Conservation (phyloP, 2,888 invertebrate genomes). For the Sabellastarte sp. region DNA sequence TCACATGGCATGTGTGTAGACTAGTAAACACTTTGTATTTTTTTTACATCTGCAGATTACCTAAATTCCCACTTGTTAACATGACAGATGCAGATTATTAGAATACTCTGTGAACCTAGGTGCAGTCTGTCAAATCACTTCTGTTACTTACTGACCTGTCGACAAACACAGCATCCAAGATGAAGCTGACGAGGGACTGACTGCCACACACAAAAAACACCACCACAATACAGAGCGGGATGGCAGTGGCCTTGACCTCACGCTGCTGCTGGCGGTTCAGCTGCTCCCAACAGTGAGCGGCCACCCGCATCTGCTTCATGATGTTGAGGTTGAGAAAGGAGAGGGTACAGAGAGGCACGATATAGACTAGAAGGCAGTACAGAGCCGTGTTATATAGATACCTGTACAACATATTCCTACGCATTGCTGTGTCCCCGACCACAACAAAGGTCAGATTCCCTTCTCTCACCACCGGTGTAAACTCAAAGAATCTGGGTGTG, state of each 20-base stretch:
- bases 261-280: conserved; percentile 44
- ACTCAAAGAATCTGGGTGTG: conserved; percentile 47
- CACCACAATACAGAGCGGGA: conserved; percentile 50
- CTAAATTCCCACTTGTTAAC: too few relatives aligned
- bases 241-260: conserved; percentile 51
- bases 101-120: too few relatives aligned
- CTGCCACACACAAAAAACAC: conserved; percentile 50
- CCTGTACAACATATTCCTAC: conserved; percentile 25
- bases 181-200: conserved; percentile 29
- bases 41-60: too few relatives aligned
- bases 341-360: conserved; percentile 44
- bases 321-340: conserved; percentile 46
- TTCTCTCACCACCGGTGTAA: conserved; percentile 18
- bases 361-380: conserved; percentile 38
- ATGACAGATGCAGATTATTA: too few relatives aligned
- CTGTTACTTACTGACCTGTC: too few relatives aligned
- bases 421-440: conserved; percentile 17
- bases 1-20: too few relatives aligned
- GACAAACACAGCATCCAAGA: conserved; percentile 32
- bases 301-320: conserved; percentile 48
- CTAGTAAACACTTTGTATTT: too few relatives aligned
- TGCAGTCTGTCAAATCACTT: too few relatives aligned
- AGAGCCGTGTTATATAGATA: conserved; percentile 35
- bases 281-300: conserved; percentile 29
- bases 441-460: conserved; percentile 17